Base-by-base conservation (phyloP, 2,888 invertebrate genomes). In the Pteria penguin region DNA sequence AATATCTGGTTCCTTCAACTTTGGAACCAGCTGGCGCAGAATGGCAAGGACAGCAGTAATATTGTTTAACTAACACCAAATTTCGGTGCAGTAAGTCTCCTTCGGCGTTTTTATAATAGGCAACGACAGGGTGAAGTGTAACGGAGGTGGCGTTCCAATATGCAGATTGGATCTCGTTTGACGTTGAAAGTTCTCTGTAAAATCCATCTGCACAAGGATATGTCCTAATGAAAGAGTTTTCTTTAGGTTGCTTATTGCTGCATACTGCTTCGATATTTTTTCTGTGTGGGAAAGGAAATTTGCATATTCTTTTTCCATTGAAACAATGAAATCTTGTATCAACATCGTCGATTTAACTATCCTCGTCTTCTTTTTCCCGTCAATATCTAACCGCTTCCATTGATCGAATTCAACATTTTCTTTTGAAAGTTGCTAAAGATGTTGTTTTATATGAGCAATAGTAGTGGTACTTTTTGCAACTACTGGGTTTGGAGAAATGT, bases 181-280 rank as follows among this genome's bases (percentile, higher is more conserved):
- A 67, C 75, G 80, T 2, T 68, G 36, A 60, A 72, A 79, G 57
- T 82, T 82, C 67, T 81, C 82, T 26, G 77, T 75, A 27, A 81
- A 82, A 29, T 82, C 82, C 79, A 79, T 82, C 45, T 82, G 76
- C 2, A 82, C 57, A 22, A 72, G 29, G 1, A 67, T 36, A 62
- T 80, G 72, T 1, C 52, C 65, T 2, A 31, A 8, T 31, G 69
- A 61, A 4, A 78, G 52, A 24, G 73, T 78, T 14, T 62, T 63
- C 70, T 80, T 82, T 33, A 82, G 55, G 1, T 78, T 31, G 14
- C 52, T 29, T 11, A 78, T 24, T 14, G 66, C 66, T n/a, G 58
- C 29, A 60, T 79, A 81, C 55, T 79, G 81, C 26, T 52, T 24
- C 2, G 31, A 26, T 1, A 79, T 71, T 24, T 76, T 52, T 2